Percentiles rank a stretch among this genome's conserved stretches.
Conservation (phyloP, 2,797 vertebrate genomes). For the Lates japonicus region DNA sequence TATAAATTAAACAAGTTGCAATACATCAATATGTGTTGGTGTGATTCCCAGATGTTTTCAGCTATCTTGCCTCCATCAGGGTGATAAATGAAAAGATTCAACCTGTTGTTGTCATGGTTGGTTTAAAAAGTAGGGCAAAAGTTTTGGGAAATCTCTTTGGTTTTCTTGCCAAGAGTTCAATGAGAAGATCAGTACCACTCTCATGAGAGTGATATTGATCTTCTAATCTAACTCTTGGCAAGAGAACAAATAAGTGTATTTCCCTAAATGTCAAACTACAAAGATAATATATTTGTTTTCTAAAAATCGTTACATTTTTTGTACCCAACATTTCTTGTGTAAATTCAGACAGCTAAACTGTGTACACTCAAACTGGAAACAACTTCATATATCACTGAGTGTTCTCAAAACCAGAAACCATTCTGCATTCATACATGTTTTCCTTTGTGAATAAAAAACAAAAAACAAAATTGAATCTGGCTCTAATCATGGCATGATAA, state of each 20-base stretch:
- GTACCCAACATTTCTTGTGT: background rate
- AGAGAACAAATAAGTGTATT: background rate
- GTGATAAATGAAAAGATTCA: background rate
- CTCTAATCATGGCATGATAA: slow-evolving; percentile 70
- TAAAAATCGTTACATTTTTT: background rate
- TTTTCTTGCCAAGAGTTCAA: background rate
- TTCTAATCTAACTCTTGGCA: background rate
- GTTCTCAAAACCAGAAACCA: slow-evolving; percentile 27
- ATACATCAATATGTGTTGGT: background rate
- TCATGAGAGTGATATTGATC: background rate
- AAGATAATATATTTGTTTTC: background rate
- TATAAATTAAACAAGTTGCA: background rate
- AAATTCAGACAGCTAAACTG: background rate
- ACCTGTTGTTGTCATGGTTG: too few relatives aligned
- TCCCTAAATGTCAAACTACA: background rate
- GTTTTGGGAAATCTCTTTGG: background rate
- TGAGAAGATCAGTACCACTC: background rate
- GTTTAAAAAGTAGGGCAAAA: too few relatives aligned
- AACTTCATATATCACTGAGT: slow-evolving; percentile 5
- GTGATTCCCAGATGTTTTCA: background rate
- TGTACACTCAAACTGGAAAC: slow-evolving; percentile 5
- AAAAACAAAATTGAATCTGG: slow-evolving; percentile 56
- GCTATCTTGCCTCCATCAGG: background rate
- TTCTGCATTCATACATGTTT: slow-evolving; percentile 35
- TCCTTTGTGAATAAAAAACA: slow-evolving; percentile 16